These are phyloP conservation scores for Listronotus bonariensis DNA, from an alignment of 1,140 invertebrate species.

Conservation along the genomic window DNA sequence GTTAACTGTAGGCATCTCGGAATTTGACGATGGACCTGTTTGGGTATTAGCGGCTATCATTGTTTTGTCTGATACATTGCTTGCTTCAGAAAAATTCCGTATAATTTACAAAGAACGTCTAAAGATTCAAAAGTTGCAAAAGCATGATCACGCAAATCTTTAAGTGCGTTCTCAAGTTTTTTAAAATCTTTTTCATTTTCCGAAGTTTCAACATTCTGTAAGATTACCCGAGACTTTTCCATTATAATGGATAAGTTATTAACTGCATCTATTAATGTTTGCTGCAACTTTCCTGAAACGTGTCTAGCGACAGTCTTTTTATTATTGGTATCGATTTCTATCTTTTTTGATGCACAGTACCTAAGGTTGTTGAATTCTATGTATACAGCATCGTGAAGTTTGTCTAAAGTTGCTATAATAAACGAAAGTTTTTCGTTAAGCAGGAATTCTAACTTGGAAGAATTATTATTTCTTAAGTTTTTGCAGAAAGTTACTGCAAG, in stretches of 20 bases:
- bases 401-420: slow-evolving; percentile 4
- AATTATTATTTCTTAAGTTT: background rate
- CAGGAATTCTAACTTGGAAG: background rate
- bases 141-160: slow-evolving; percentile 35
- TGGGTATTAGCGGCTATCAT: background rate
- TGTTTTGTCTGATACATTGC: background rate
- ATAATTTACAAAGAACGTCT: slow-evolving; percentile 38
- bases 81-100: slow-evolving; percentile 28
- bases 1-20: slow-evolving; percentile 14
- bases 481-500: slow-evolving; percentile 27
- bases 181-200: slow-evolving; percentile 8
- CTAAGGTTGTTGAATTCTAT: slow-evolving; percentile 28
- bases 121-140: slow-evolving; percentile 39
- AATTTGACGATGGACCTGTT: background rate
- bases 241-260: slow-evolving; percentile 39
- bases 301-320: background rate
- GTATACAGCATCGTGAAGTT: slow-evolving; percentile 7
- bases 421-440: slow-evolving; percentile 15
- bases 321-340: slow-evolving; percentile 17
- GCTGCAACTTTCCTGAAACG: slow-evolving; percentile 29
- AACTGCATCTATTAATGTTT: slow-evolving; percentile 27
- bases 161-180: slow-evolving; percentile 22
- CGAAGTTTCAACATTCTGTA: slow-evolving; percentile 22
- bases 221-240: slow-evolving; percentile 30
- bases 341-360: slow-evolving; percentile 18